Percentiles rank a stretch among this genome's conserved stretches.
These are phyloP conservation scores for Grammomys surdaster DNA, from an alignment of 2,113 vertebrate species.

Conservation along the genomic window DNA sequence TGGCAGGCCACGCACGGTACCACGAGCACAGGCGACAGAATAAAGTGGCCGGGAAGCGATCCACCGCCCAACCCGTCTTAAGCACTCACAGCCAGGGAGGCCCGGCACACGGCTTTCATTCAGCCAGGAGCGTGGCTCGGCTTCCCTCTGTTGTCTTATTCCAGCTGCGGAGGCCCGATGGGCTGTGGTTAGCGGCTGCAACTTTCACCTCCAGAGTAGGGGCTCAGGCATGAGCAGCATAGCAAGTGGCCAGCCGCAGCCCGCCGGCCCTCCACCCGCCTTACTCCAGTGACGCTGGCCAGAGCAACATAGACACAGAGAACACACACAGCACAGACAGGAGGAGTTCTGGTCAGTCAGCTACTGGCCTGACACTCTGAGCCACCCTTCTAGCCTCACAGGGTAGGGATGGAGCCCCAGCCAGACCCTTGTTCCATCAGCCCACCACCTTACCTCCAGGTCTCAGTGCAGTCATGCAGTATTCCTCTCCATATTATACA, in stretches of 20 bases:
- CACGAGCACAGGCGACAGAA: not conserved
- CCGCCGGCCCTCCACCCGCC: not conserved
- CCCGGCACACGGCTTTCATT: constrained; percentile 68
- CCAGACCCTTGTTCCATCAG: not conserved
- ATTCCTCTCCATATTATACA: not conserved
- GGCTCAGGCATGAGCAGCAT: constrained; percentile 32
- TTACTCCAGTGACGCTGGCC: fast-evolving
- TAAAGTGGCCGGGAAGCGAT: constrained; percentile 63
- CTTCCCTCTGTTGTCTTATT: constrained; percentile 63
- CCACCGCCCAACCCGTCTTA: constrained; percentile 30
- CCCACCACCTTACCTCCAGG: not conserved
- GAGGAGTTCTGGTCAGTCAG: fast-evolving
- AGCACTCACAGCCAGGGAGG: constrained; percentile 57
- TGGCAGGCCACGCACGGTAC: constrained; percentile 49
- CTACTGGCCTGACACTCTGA: not conserved
- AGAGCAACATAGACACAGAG: not conserved
- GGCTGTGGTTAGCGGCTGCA: constrained; percentile 64
- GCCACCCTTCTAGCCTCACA: not conserved
- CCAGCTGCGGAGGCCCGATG: constrained; percentile 65
- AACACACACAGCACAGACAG: not conserved
- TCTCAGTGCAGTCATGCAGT: too few relatives aligned
- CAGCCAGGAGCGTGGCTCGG: constrained; percentile 54
- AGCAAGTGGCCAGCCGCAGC: constrained; percentile 55
- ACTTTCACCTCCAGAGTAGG: constrained; percentile 62
- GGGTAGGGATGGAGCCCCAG: too few relatives aligned